These are phyloP conservation scores for Microcebus lehilahytsara DNA, from an alignment of 2,113 vertebrate genomes.

Conservation along the genomic window DNA sequence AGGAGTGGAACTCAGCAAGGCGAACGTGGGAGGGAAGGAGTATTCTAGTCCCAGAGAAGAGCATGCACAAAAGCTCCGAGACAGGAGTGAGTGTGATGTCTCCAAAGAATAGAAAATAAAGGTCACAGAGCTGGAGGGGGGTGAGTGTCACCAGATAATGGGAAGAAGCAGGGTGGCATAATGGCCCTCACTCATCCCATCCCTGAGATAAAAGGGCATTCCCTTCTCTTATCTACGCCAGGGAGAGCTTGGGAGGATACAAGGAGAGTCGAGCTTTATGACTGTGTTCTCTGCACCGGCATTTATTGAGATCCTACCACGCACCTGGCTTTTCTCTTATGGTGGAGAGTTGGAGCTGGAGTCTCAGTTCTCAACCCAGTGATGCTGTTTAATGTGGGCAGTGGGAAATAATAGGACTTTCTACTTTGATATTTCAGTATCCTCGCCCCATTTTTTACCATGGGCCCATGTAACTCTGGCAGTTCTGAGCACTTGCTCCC, in stretches of 20 bases:
- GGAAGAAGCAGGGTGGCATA: background rate
- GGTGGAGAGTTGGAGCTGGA: background rate
- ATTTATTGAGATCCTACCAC: background rate
- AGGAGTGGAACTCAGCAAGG: background rate
- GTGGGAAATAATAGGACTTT: background rate
- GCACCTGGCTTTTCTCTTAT: background rate
- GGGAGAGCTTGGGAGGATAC: background rate
- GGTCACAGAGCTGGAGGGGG: no score
- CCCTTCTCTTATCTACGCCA: background rate
- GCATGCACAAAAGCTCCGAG: background rate
- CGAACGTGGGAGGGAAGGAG: background rate
- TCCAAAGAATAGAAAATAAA: background rate
- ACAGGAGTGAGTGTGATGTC: background rate
- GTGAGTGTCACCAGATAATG: accelerated
- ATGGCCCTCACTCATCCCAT: background rate
- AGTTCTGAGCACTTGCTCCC: background rate
- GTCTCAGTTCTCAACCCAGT: background rate
- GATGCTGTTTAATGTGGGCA: no score
- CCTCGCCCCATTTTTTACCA: background rate
- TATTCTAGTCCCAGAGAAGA: background rate
- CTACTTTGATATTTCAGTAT: background rate
- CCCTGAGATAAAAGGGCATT: background rate
- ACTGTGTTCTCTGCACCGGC: background rate
- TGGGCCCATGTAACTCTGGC: background rate
- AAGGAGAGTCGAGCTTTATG: background rate